Conservation (phyloP, 2,113 vertebrate genomes). For the Anser cygnoides region DNA sequence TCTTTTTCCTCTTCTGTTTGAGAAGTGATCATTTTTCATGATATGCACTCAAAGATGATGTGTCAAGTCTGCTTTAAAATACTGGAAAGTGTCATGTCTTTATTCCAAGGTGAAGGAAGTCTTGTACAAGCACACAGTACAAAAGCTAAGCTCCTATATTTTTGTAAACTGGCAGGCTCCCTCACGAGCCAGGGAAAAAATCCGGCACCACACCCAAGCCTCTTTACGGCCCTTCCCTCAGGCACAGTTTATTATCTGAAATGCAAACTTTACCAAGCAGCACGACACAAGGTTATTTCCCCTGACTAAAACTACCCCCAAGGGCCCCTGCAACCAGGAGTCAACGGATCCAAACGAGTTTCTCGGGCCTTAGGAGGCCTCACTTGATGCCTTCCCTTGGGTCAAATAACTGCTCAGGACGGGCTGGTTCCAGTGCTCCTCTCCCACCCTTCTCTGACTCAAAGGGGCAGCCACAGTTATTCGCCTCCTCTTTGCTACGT, state of each 20-base stretch:
- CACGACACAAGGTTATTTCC: background rate
- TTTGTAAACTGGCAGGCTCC: constrained; percentile 25
- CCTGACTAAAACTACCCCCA: background rate
- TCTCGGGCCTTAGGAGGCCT: background rate
- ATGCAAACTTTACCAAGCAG: background rate
- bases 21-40: background rate
- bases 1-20: background rate
- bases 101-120: background rate
- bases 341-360: accelerated
- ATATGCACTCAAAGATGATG: background rate
- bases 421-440: background rate
- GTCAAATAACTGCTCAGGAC: background rate
- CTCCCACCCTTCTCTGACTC: background rate
- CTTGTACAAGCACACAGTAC: background rate
- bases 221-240: background rate
- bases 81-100: background rate
- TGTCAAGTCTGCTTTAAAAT: constrained; percentile 3
- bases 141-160: background rate
- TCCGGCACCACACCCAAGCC: background rate
- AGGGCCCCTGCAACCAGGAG: background rate
- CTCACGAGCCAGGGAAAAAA: background rate
- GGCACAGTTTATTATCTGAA: constrained; percentile 21
- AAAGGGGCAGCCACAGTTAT: background rate
- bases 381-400: background rate
- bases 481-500: background rate